Conservation (phyloP, 2,888 invertebrate species). For the Agriotes lineatus region DNA sequence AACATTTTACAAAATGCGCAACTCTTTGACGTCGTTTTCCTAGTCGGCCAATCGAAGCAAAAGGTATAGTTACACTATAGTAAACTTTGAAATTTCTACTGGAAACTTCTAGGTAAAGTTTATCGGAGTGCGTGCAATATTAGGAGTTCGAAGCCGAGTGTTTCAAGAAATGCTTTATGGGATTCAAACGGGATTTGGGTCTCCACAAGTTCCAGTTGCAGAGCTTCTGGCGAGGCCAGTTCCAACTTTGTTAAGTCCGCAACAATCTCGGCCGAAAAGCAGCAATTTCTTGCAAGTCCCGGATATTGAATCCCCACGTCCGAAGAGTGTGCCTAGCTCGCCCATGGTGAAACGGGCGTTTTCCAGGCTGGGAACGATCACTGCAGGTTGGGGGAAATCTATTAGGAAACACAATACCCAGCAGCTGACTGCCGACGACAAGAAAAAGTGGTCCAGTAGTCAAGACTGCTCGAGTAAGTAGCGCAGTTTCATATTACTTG, state of each 20-base stretch:
- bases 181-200: constrained; percentile 93
- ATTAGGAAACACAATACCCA: constrained; percentile 87
- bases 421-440: constrained; percentile 87
- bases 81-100: not conserved
- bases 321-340: constrained; percentile 93
- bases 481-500: not conserved
- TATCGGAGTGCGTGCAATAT: constrained; percentile 90
- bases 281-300: constrained; percentile 94
- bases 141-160: constrained; percentile 92
- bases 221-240: constrained; percentile 88
- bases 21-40: constrained; percentile 90
- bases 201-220: constrained; percentile 92
- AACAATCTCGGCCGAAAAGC: constrained; percentile 87
- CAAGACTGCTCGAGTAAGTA: constrained; percentile 91
- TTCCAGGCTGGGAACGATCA: constrained; percentile 89
- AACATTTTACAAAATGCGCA: constrained; percentile 83
- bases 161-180: constrained; percentile 96
- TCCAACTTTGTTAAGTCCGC: constrained; percentile 87
- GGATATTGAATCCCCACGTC: constrained; percentile 88
- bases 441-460: constrained; percentile 89
- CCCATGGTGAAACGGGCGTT: constrained; percentile 95
- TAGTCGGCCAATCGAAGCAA: constrained; percentile 92
- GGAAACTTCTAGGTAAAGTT: constrained; percentile 69
- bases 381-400: constrained; percentile 91
- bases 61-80: constrained; percentile 70